phyloP scores from a whole-genome alignment of 1,140 invertebrate species.

The Drosophila kikkawai region DNA sequence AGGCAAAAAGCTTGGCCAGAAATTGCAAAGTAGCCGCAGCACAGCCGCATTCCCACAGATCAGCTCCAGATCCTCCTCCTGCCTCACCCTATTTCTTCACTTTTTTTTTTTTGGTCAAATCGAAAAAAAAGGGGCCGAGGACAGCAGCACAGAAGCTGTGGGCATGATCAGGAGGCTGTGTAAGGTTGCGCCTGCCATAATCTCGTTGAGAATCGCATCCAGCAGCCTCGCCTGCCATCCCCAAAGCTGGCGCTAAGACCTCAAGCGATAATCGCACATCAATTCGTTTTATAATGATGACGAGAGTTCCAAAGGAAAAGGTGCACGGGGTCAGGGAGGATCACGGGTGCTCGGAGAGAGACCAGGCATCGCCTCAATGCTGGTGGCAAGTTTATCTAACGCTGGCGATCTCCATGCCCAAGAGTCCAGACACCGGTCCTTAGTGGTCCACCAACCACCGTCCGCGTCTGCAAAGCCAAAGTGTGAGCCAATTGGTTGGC shows the following conservation, averaged over 20 bases:
- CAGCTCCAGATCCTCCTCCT: conserved; percentile 29
- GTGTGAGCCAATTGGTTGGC: conserved; percentile 78
- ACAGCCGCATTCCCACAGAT: conserved; percentile 73
- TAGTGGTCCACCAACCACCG: background rate
- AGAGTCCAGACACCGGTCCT: background rate
- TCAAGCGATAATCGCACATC: conserved; percentile 80
- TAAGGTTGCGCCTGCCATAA: conserved; percentile 71
- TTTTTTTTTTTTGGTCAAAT: conserved; percentile 15
- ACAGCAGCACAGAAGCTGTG: conserved; percentile 43
- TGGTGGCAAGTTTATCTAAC: conserved; percentile 80
- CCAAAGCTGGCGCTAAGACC: conserved; percentile 74
- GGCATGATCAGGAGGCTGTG: conserved; percentile 46
- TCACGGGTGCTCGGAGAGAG: background rate
- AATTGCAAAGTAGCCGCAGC: conserved; percentile 69
- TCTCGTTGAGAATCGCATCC: conserved; percentile 44
- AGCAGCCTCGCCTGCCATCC: conserved; percentile 18
- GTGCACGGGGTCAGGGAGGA: conserved; percentile 4
- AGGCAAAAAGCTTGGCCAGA: conserved; percentile 50
- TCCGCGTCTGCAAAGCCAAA: conserved; percentile 44
- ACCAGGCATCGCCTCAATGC: conserved; percentile 43
- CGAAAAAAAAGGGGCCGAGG: background rate
- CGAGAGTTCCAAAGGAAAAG: conserved; percentile 50
- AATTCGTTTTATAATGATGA: conserved; percentile 83
- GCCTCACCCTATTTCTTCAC: background rate
- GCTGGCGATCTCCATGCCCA: conserved; percentile 65